Conservation (phyloP, 1,140 invertebrate species). For the Pogonomyrmex barbatus region DNA sequence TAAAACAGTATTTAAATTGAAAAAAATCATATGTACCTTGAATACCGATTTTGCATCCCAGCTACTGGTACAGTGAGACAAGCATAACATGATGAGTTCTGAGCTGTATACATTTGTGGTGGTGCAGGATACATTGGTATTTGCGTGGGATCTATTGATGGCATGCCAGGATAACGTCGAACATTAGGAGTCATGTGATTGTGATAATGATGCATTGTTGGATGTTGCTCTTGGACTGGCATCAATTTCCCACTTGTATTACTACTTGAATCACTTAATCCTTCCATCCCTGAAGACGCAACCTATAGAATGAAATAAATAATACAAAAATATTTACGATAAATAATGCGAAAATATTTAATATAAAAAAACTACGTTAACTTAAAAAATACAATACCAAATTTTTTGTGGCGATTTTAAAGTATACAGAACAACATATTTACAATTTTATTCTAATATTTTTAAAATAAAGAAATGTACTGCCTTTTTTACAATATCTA, state of each 20-base stretch:
- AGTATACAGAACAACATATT: neutral
- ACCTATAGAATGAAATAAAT: slow-evolving; percentile 60
- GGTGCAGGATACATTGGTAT: slow-evolving; percentile 83
- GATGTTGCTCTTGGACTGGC: slow-evolving; percentile 79
- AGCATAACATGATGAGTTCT: slow-evolving; percentile 81
- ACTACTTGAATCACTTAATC: slow-evolving; percentile 74
- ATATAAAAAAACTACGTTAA: neutral
- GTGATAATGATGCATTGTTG: slow-evolving; percentile 81
- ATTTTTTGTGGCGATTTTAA: neutral
- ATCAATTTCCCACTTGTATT: slow-evolving; percentile 79
- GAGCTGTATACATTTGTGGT: slow-evolving; percentile 81
- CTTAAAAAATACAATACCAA: neutral
- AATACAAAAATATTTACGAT: neutral
- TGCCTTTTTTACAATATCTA: neutral
- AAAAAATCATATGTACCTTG: slow-evolving; percentile 75
- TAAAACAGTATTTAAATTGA: neutral
- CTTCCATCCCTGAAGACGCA: slow-evolving; percentile 72
- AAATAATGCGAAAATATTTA: neutral
- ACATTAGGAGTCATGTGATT: slow-evolving; percentile 81
- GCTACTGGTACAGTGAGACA: slow-evolving; percentile 82
- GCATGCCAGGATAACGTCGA: slow-evolving; percentile 83
- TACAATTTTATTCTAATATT: neutral
- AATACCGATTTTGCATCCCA: slow-evolving; percentile 82
- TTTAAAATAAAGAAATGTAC: neutral
- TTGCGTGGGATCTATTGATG: slow-evolving; percentile 79